These are phyloP conservation scores for Pangasius krempfi DNA, from an alignment of 2,797 vertebrate species.

Conservation along the genomic window DNA sequence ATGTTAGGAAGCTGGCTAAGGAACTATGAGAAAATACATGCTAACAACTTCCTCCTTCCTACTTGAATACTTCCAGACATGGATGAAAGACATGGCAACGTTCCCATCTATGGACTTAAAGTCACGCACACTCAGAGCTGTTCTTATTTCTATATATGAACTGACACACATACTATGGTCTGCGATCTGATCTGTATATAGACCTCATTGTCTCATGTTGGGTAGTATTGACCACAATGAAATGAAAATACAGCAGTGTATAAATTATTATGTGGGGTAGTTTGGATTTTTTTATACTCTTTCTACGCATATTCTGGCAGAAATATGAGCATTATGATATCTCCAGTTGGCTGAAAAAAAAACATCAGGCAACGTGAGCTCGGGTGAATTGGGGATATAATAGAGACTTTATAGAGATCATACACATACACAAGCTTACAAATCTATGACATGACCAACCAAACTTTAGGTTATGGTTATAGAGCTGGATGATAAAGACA, in stretches of 20 bases:
- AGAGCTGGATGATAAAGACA: not conserved
- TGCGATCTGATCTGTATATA: not conserved
- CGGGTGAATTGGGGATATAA: not conserved
- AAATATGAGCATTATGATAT: not conserved
- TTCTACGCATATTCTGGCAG: not conserved
- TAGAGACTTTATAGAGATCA: not conserved
- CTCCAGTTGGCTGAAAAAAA: not conserved
- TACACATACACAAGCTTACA: not conserved
- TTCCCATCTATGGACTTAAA: not conserved
- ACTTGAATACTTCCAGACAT: not conserved
- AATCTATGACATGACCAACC: not conserved
- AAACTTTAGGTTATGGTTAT: not conserved
- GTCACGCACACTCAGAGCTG: not conserved
- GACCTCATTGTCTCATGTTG: not conserved
- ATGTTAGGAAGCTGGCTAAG: not conserved
- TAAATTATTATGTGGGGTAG: not conserved
- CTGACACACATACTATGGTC: not conserved
- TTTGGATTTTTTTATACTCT: not conserved
- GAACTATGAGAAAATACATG: not conserved
- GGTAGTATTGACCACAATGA: not conserved
- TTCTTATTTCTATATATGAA: not conserved
- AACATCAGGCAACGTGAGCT: not conserved
- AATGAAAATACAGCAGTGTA: not conserved
- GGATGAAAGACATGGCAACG: not conserved
- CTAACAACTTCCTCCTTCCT: not conserved